Conservation (phyloP, 2,888 invertebrate genomes). For the Meandrusa payeni region DNA sequence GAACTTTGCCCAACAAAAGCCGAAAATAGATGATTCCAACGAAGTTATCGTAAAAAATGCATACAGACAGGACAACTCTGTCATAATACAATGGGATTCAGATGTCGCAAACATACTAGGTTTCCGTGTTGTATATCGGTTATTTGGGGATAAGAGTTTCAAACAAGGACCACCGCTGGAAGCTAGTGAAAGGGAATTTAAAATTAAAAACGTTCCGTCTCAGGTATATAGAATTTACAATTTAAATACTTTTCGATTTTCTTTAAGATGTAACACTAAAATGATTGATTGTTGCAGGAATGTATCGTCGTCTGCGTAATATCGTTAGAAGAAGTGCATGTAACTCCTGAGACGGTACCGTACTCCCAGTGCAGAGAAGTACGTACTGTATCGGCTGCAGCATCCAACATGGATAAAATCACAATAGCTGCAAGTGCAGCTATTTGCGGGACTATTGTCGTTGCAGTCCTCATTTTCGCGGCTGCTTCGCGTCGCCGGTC, state of each 20-base stretch:
- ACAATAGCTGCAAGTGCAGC: conserved; percentile 96
- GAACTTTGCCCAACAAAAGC: conserved; percentile 84
- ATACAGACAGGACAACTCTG: conserved; percentile 91
- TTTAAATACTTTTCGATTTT: no score
- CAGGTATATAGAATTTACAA: no score
- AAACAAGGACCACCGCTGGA: conserved; percentile 95
- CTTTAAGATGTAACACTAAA: not conserved
- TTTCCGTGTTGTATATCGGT: conserved; percentile 92
- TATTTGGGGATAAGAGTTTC: conserved; percentile 94
- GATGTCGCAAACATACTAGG: conserved; percentile 93
- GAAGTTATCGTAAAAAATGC: conserved; percentile 93
- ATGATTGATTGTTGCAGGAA: conserved; percentile 79
- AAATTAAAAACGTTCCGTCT: conserved; percentile 94
- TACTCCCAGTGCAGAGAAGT: conserved; percentile 94
- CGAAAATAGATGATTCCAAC: conserved; percentile 84
- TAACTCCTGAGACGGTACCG: conserved; percentile 93
- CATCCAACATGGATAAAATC: conserved; percentile 96
- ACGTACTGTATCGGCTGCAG: conserved; percentile 89
- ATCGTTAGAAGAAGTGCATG: conserved; percentile 92
- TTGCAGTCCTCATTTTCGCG: conserved; percentile 94
- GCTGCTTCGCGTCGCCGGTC: conserved; percentile 91
- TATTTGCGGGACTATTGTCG: conserved; percentile 94
- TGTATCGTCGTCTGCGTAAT: conserved; percentile 96
- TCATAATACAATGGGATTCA: conserved; percentile 95
- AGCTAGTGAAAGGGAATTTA: conserved; percentile 94